Evolutionary conservation across 2,113 vertebrate genomes (phyloP), one percentile per base, ranked within the genome.

Genomic region (Ia io): DNA sequence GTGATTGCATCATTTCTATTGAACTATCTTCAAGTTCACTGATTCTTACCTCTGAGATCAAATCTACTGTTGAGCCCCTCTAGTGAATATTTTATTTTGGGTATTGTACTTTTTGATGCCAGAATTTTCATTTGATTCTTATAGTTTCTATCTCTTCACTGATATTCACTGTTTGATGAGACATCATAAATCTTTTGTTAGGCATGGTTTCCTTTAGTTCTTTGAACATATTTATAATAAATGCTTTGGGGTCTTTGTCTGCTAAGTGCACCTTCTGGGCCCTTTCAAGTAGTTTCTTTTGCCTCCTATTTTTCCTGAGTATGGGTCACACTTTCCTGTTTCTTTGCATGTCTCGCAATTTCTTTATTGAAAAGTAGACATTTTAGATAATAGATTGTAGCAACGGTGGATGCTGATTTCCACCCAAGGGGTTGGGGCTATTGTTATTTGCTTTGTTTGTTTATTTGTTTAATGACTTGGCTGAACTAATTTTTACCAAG

Each of bases 21-120:
- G 70, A 44, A 63, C 59, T 16, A 17, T 47, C 42, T 78, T 78
- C 79, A 65, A 44, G 32, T 25, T 88, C 51, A 78, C 30, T 32
- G 71, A 95, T 78, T 84, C 40, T 84, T 84, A 77, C 69, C 76
- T 65, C 84, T 59, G 69, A 88, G 40, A 88, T 70, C 78, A 95
- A 63, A 77, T 84, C 42, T 83, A 73, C 47, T 56, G 6, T 61
- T 92, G 42, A 70, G n/a, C 32, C 61, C 25, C 85, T 78, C 16
- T 51, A 71, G 40, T 23, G 42, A 51, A 71, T 51, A 85, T 94
- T 90, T 90, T 35, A 42, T 42, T 85, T 85, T 85, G 63, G 35
- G 61, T 40, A 49, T 85, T 59, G 4, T 32, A 59, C 32, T 84
- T 92, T 77, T 67, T 73, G 71, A 84, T 20, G 49, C 59, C 47